Evolutionary conservation across 2,113 vertebrate genomes (phyloP).

Genomic region (Sylvilagus bachmani): DNA sequence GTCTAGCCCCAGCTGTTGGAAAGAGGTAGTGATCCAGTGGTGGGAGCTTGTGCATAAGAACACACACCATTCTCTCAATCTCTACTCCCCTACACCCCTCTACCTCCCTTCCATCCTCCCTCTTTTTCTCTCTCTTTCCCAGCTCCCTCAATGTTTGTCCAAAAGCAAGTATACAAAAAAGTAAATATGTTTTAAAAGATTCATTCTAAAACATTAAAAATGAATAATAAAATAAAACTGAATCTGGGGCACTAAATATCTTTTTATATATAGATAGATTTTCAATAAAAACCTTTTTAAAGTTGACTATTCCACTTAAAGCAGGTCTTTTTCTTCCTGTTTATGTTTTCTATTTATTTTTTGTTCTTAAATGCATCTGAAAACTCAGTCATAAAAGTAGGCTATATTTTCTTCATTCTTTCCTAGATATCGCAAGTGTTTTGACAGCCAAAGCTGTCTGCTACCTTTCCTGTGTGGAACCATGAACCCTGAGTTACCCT

Average conservation of each 20-base stretch:
- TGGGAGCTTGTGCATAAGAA: too few relatives aligned
- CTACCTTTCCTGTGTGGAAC: slow-evolving; percentile 51
- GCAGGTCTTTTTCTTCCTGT: rapidly evolving
- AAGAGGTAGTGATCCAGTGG: too few relatives aligned
- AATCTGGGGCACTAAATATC: slow-evolving; percentile 48
- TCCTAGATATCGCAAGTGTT: slow-evolving; percentile 51
- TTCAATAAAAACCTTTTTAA: slow-evolving; percentile 32
- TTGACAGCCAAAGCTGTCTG: slow-evolving; percentile 48
- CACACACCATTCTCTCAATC: too few relatives aligned
- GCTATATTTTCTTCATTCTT: slow-evolving; percentile 30
- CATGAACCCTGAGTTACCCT: neutral
- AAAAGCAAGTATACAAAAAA: too few relatives aligned
- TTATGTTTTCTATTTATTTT: slow-evolving; percentile 69
- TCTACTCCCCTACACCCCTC: too few relatives aligned
- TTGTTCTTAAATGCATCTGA: slow-evolving; percentile 40
- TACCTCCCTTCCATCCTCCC: too few relatives aligned
- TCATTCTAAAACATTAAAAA: too few relatives aligned
- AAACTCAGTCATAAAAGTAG: slow-evolving; percentile 65
- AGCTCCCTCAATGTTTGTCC: too few relatives aligned
- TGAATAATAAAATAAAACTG: neutral
- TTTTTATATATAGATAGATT: slow-evolving; percentile 16
- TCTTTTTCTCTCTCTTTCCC: too few relatives aligned
- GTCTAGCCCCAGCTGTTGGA: too few relatives aligned
- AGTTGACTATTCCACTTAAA: neutral
- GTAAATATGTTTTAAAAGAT: too few relatives aligned